A percentile compares a stretch with the other conserved stretches of the same genome.
Conservation (phyloP, 2,113 vertebrate species). For the Forbesichthys agassizii region DNA sequence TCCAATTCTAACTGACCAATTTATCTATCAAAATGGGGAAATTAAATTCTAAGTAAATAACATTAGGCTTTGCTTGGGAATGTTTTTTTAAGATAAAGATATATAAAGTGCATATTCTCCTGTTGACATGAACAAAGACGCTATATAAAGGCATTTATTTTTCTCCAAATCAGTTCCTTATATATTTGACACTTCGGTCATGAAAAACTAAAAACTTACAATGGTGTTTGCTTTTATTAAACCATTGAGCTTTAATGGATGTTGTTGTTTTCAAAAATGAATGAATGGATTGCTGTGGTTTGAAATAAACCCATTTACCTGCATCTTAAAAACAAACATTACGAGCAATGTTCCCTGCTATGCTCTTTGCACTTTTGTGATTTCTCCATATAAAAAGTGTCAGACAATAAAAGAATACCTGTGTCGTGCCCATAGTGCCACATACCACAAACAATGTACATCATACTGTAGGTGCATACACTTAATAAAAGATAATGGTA, state of each 20-base stretch:
- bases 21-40: slow-evolving; percentile 24
- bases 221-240: no score
- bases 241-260: no score
- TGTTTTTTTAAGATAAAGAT: slow-evolving; percentile 21
- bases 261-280: slow-evolving; percentile 5
- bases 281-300: not conserved
- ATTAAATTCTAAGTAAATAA: slow-evolving; percentile 14
- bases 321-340: slow-evolving; percentile 25
- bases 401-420: slow-evolving; percentile 44
- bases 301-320: slow-evolving; percentile 28
- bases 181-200: not conserved
- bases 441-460: slow-evolving; percentile 38
- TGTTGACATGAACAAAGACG: slow-evolving; percentile 61
- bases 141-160: slow-evolving; percentile 31
- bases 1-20: slow-evolving; percentile 35
- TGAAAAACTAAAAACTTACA: not conserved
- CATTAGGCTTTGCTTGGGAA: slow-evolving; percentile 48
- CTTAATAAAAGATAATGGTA: slow-evolving; percentile 40
- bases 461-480: slow-evolving; percentile 40
- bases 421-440: slow-evolving; percentile 44
- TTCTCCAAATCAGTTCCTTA: slow-evolving; percentile 35
- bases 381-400: slow-evolving; percentile 46
- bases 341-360: slow-evolving; percentile 52
- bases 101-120: slow-evolving; percentile 77
- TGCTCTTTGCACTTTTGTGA: slow-evolving; percentile 45